A percentile compares a stretch with the other conserved stretches of the same genome.
Evolutionary conservation across 2,888 invertebrate genomes (phyloP).

Genomic region (Polietes domitor): DNA sequence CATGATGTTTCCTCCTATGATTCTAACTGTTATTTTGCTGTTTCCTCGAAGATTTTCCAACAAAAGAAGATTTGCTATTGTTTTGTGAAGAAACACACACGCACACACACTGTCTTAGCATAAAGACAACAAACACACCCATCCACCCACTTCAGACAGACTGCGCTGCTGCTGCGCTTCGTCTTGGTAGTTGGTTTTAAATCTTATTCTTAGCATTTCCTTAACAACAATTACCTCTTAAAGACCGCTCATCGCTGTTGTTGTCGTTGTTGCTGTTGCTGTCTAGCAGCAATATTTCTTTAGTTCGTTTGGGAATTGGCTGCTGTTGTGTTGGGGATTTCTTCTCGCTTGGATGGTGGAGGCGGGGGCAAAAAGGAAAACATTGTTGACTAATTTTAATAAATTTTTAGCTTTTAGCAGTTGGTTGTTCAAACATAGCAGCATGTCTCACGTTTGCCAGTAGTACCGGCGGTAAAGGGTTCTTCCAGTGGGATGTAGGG

Average conservation of each 20-base stretch:
- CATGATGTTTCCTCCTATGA: constrained; percentile 14
- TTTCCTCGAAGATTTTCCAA: constrained; percentile 12
- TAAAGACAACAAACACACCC: background rate
- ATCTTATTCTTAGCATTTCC: constrained; percentile 19
- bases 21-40: constrained; percentile 27
- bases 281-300: constrained; percentile 30
- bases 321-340: background rate
- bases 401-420: constrained; percentile 64
- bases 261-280: background rate
- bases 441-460: constrained; percentile 16
- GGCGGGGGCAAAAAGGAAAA: constrained; percentile 41
- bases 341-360: background rate
- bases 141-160: constrained; percentile 11
- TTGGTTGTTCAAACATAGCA: constrained; percentile 58
- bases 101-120: background rate
- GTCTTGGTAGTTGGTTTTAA: background rate
- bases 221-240: constrained; percentile 14
- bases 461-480: background rate
- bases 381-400: constrained; percentile 67
- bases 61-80: constrained; percentile 26
- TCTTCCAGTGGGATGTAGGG: background rate
- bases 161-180: background rate
- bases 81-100: background rate
- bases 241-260: constrained; percentile 2
- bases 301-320: background rate